A percentile compares a stretch with the other conserved stretches of the same genome.
These are phyloP conservation scores for Arrhamphus sclerolepis DNA, from an alignment of 2,797 vertebrate genomes.

Conservation along the genomic window DNA sequence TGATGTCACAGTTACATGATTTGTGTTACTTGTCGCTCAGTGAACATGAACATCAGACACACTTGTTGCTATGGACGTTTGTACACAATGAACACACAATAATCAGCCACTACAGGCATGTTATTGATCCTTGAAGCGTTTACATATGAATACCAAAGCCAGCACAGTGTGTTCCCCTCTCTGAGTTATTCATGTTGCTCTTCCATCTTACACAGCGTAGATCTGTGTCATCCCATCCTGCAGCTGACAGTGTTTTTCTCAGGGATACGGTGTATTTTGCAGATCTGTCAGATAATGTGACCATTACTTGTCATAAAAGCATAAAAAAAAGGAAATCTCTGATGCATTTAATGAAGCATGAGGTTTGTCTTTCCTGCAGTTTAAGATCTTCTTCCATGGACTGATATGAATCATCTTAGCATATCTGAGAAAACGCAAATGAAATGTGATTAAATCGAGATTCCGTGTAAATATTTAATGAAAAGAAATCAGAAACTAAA, in stretches of 20 bases:
- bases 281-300: background rate
- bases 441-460: too few relatives aligned
- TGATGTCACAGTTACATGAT: conserved; percentile 18
- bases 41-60: conserved; percentile 20
- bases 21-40: conserved; percentile 21
- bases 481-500: too few relatives aligned
- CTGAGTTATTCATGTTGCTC: background rate
- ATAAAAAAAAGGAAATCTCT: too few relatives aligned
- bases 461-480: too few relatives aligned
- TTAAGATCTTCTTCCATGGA: too few relatives aligned
- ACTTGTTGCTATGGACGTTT: conserved; percentile 29
- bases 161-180: background rate
- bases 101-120: background rate
- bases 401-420: too few relatives aligned
- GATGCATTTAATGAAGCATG: too few relatives aligned
- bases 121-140: conserved; percentile 4
- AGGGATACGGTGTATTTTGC: background rate
- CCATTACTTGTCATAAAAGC: too few relatives aligned
- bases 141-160: background rate
- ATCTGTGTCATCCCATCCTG: background rate
- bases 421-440: too few relatives aligned
- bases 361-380: too few relatives aligned
- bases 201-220: background rate
- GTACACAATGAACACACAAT: conserved; percentile 1
- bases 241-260: background rate